A percentile compares a stretch with the other conserved stretches of the same genome.
phyloP scores from a whole-genome alignment of 2,797 vertebrate genomes.

The Protonibea diacanthus region DNA sequence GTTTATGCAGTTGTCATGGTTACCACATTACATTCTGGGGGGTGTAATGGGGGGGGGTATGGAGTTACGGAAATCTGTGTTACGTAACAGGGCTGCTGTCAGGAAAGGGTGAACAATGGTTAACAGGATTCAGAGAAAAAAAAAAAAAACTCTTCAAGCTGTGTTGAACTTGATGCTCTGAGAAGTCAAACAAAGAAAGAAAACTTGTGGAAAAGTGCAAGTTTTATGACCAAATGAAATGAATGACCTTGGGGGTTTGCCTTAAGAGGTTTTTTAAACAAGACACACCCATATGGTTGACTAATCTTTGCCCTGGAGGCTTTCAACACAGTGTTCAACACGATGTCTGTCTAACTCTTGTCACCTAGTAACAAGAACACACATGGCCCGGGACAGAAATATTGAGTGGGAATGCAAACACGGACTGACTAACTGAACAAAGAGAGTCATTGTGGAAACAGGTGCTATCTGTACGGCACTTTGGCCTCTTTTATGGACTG shows the following conservation, averaged over 20 bases:
- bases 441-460: conserved; percentile 60
- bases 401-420: conserved; percentile 66
- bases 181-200: conserved; percentile 10
- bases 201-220: conserved; percentile 26
- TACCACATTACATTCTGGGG: conserved; percentile 51
- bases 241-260: conserved; percentile 41
- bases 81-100: conserved; percentile 65
- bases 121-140: conserved; percentile 37
- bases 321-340: conserved; percentile 52
- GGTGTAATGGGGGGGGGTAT: too few species aligned
- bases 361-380: conserved; percentile 74
- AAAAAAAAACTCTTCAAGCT: background rate
- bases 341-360: conserved; percentile 41
- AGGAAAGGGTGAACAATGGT: conserved; percentile 80
- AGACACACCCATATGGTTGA: conserved; percentile 72
- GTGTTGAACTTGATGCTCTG: background rate
- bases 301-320: conserved; percentile 69
- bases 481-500: conserved; percentile 29
- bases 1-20: conserved; percentile 66
- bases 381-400: conserved; percentile 34
- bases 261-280: conserved; percentile 40
- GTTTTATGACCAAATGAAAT: conserved; percentile 24
- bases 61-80: conserved; percentile 57
- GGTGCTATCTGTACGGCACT: conserved; percentile 54
- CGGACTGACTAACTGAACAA: conserved; percentile 64